Evolutionary conservation across 2,797 vertebrate genomes (phyloP).

Genomic region (Acridotheres tristis): DNA sequence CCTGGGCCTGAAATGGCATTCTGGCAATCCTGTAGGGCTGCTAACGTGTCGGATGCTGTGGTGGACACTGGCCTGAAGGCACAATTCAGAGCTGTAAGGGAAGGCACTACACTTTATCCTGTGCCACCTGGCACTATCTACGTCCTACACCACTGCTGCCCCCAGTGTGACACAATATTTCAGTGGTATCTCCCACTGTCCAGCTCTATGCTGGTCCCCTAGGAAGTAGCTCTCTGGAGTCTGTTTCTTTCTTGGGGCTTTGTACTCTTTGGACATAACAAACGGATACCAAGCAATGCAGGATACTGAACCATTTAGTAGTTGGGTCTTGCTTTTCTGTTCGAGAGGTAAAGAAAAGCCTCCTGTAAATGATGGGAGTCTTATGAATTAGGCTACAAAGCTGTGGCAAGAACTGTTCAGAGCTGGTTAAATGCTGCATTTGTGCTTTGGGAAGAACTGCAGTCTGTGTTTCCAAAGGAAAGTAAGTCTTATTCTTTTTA

Average conservation of each 20-base stretch:
- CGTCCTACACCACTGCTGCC: background rate
- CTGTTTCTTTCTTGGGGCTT: background rate
- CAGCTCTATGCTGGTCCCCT: background rate
- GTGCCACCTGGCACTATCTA: rapidly evolving
- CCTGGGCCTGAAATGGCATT: background rate
- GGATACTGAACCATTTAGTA: background rate
- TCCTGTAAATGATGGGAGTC: background rate
- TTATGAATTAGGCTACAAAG: background rate
- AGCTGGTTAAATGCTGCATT: background rate
- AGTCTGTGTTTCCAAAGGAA: background rate
- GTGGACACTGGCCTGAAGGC: background rate
- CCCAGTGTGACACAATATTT: background rate
- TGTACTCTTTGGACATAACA: background rate
- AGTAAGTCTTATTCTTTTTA: background rate
- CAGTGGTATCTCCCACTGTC: too few species aligned
- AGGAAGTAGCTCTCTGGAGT: background rate
- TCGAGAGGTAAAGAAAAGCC: background rate
- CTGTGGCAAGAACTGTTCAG: background rate
- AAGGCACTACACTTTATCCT: rapidly evolving
- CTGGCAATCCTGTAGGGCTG: background rate
- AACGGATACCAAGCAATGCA: background rate
- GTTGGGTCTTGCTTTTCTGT: background rate
- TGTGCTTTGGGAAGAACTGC: background rate
- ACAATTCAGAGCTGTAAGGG: background rate
- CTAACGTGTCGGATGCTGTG: background rate